These are phyloP conservation scores for Dysmachus trigonus DNA, from an alignment of 2,888 invertebrate species.

Conservation along the genomic window DNA sequence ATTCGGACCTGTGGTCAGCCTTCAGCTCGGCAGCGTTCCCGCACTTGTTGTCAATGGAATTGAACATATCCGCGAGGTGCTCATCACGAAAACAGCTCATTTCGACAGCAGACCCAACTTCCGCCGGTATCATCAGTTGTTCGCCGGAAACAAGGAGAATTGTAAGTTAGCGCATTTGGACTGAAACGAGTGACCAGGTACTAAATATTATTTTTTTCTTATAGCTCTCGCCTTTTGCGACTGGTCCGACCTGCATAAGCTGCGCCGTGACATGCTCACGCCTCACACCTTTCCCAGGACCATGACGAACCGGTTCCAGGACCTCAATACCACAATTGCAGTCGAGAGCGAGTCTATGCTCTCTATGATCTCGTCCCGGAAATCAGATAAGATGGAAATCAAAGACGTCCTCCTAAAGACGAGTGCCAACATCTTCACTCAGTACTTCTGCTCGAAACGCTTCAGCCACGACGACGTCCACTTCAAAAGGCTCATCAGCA, in stretches of 20 bases:
- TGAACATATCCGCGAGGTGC: slow-evolving; percentile 70
- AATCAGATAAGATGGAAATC: slow-evolving; percentile 54
- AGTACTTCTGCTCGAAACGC: slow-evolving; percentile 69
- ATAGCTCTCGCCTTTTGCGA: slow-evolving; percentile 74
- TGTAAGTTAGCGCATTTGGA: slow-evolving; percentile 67
- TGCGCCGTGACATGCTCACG: slow-evolving; percentile 69
- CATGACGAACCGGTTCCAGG: slow-evolving; percentile 66
- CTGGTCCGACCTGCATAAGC: slow-evolving; percentile 73
- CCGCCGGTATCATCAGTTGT: slow-evolving; percentile 70
- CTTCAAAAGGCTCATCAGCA: slow-evolving; percentile 66
- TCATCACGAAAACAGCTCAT: slow-evolving; percentile 68
- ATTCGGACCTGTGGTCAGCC: slow-evolving; percentile 68
- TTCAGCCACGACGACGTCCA: slow-evolving; percentile 61
- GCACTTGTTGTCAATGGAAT: slow-evolving; percentile 70
- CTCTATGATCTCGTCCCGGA: slow-evolving; percentile 48
- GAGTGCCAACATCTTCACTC: slow-evolving; percentile 71
- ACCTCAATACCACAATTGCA: slow-evolving; percentile 66
- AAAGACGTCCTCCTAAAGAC: slow-evolving; percentile 66
- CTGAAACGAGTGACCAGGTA: not conserved
- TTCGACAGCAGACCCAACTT: slow-evolving; percentile 75
- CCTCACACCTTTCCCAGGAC: slow-evolving; percentile 70
- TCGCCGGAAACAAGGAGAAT: slow-evolving; percentile 73
- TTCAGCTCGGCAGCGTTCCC: slow-evolving; percentile 67
- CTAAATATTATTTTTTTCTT: not conserved
- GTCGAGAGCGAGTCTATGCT: slow-evolving; percentile 62